Base-by-base conservation (phyloP, 2,888 invertebrate species). In the Uropetala carovei region DNA sequence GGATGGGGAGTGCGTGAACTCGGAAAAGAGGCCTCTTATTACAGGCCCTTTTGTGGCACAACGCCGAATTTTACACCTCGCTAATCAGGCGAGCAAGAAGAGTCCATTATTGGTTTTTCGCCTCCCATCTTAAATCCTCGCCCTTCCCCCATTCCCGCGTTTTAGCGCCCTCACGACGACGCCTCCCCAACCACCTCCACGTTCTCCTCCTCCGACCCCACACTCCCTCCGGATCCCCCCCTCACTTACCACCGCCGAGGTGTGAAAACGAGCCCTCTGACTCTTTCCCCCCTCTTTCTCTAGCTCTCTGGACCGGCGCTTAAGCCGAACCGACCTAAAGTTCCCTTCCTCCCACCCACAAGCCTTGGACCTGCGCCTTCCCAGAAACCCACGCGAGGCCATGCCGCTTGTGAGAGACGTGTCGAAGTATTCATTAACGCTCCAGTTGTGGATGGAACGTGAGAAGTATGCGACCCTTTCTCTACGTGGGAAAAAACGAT, bases 21-120 rank as follows among this genome's bases (percentile, higher is more conserved):
- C n/a, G 58, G 92, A 43, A 92, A 92, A 58, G 83, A 82, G 64
- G 10, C 60, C 56, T 92, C 92, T 83, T 92, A 92, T 82, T 83
- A 84, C 81, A 13, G 27, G 56, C 60, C 64, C 43, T 58, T 92
- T 92, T 83, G 60, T 43, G 89, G 64, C 68, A 10, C 22, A 58
- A 13, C 82, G 56, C 60, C 16, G 83, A 81, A 56, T 57, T 92
- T 92, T 91, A 92, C 92, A 91, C 89, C 92, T 92, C 81, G 92
- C 92, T 92, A 92, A 92, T 92, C 91, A 92, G 91, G n/a, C 57
- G 75, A 92, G 86, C 92, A 92, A 92, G 92, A 91, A 81, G 89
- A 92, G 89, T 92, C 92, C 92, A 92, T 92, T 92, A 92, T 92
- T 92, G 92, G 92, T 92, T 92, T 89, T 92, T 75, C 91, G 68